phyloP scores from a whole-genome alignment of 2,797 vertebrate genomes.

The Oreochromis grahami region DNA sequence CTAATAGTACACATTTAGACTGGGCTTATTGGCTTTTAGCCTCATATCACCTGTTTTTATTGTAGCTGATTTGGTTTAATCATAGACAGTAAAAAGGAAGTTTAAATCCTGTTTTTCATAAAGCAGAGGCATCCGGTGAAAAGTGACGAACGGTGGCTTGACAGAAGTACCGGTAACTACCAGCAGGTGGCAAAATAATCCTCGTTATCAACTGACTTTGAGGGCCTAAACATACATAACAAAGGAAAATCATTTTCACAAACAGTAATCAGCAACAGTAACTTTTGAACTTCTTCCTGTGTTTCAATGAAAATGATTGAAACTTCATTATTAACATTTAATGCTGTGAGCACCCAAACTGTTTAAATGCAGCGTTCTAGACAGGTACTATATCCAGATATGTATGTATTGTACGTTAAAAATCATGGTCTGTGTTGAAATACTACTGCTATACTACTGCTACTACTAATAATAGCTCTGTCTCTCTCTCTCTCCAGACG shows the following conservation, averaged over 20 bases:
- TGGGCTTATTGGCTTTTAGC: neutral
- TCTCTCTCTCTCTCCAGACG: neutral
- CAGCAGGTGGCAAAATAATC: conserved; percentile 14
- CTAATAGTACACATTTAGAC: no score
- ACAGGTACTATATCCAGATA: neutral
- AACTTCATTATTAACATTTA: neutral
- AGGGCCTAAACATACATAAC: neutral
- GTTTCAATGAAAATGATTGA: neutral
- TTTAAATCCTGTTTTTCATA: neutral
- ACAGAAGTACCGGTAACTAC: neutral
- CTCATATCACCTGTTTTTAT: neutral
- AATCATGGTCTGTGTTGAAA: neutral
- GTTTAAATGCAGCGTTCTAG: neutral
- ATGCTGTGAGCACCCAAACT: neutral
- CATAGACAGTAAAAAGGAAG: neutral
- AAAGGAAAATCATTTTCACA: neutral
- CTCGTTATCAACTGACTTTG: neutral
- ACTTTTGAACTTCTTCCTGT: neutral
- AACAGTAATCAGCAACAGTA: neutral
- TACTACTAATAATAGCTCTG: neutral
- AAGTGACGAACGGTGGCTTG: neutral
- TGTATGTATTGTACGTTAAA: neutral
- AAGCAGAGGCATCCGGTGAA: neutral
- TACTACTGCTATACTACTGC: neutral
- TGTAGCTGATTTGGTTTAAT: neutral